Evolutionary conservation across 2,113 vertebrate species (phyloP), one percentile per base, ranked within the genome.

Genomic region (Laticauda laticaudata): DNA sequence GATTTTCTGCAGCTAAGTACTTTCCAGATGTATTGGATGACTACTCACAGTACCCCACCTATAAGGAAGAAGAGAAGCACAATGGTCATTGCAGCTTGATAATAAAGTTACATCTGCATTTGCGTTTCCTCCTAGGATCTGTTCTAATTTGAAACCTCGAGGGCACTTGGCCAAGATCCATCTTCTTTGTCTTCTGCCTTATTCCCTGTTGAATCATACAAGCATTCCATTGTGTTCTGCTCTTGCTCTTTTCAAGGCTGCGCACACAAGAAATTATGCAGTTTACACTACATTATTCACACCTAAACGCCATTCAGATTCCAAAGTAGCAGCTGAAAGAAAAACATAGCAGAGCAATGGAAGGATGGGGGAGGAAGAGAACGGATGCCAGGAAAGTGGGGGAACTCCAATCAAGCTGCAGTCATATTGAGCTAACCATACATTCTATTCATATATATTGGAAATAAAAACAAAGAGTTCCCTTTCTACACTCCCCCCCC

Each of bases 341-440:
- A n/a, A 90, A 91, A 91, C 75, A 21, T 43, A n/a, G 91, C 24
- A 2, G 24, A 92, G 21, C 0, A 0, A 85, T 92, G 64, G 75
- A 90, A 54, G 43, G 81, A 26, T 48, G 61, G 59, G 45, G 87
- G 69, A 90, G 90, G 94, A 75, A 29, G 39, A 6, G 8, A 86
- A 26, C 48, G n/a, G 91, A 96, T 90, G 20, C 75, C 57, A 90
- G 29, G 87, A 90, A 81, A 53, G 75, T 57, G 54, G 23, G 54
- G 7, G 9, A 29, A 20, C 86, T 48, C 81, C 54, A 86, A 7
- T 23, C 34, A 64, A 53, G 39, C 45, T 91, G 29, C 14, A 18
- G 5, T 24, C 56, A 53, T 4, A 39, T 48, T 81, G 75, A 43
- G 34, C 34, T 81, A 81, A n/a, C 61, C 4, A 23, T 29, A 21